Conservation (phyloP, 2,888 invertebrate species). For the Conchocele bisecta region DNA sequence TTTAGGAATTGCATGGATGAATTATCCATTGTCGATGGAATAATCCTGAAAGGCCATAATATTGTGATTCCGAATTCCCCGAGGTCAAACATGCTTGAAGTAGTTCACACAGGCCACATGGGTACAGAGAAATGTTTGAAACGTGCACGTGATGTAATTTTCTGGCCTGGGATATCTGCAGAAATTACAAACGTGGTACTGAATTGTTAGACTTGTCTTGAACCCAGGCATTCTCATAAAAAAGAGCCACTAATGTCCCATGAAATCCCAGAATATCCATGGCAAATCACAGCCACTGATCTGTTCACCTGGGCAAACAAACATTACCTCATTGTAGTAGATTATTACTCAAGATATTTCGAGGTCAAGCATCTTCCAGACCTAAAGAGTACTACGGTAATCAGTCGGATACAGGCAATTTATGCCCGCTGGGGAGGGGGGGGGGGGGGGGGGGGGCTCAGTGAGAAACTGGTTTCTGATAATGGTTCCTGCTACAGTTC, state of each 20-base stretch:
- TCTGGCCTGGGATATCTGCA: slow-evolving; percentile 54
- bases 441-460: too few relatives aligned
- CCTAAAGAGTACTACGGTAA: slow-evolving; percentile 4
- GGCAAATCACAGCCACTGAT: slow-evolving; percentile 54
- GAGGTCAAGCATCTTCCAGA: slow-evolving; percentile 20
- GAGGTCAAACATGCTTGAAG: slow-evolving; percentile 39
- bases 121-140: slow-evolving; percentile 53
- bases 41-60: slow-evolving; percentile 29
- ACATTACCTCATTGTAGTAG: slow-evolving; percentile 44
- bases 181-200: slow-evolving; percentile 48
- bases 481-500: neutral
- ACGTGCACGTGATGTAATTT: slow-evolving; percentile 46
- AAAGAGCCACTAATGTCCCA: slow-evolving; percentile 51
- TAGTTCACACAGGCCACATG: slow-evolving; percentile 53
- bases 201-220: slow-evolving; percentile 36
- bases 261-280: slow-evolving; percentile 37
- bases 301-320: slow-evolving; percentile 41
- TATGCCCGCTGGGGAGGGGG: slow-evolving; percentile 1
- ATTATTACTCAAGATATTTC: slow-evolving; percentile 40
- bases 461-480: slow-evolving; percentile 1
- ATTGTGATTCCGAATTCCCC: slow-evolving; percentile 43
- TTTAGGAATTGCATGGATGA: slow-evolving; percentile 28
- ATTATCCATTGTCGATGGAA: slow-evolving; percentile 31
- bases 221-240: slow-evolving; percentile 33
- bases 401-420: slow-evolving; percentile 9